Conservation (phyloP, 2,888 invertebrate species). For the Ametastegia equiseti region DNA sequence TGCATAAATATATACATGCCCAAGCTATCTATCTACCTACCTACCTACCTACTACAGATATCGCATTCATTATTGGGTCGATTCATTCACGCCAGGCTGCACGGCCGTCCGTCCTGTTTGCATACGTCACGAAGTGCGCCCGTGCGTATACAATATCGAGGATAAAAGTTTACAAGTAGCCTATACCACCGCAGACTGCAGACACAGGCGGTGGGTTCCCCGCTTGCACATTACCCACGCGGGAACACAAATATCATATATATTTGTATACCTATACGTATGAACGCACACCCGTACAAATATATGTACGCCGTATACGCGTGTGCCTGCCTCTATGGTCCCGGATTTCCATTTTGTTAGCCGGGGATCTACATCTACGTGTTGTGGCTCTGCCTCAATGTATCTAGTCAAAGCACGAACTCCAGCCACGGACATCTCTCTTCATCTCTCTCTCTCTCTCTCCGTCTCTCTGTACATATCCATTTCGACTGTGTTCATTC, state of each 20-base stretch:
- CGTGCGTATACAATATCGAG: slow-evolving; percentile 20
- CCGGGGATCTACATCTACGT: not conserved
- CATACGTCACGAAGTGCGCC: slow-evolving; percentile 19
- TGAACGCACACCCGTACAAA: not conserved
- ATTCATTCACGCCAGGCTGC: slow-evolving; percentile 37
- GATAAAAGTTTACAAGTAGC: not conserved
- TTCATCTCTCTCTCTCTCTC: too few relatives aligned
- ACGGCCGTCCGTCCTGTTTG: slow-evolving; percentile 6
- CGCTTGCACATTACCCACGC: not conserved
- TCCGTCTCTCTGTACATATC: too few relatives aligned
- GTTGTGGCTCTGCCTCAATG: not conserved
- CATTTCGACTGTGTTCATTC: not conserved
- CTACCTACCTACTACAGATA: not conserved
- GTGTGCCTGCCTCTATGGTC: not conserved
- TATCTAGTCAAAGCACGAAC: not conserved
- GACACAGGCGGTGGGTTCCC: not conserved
- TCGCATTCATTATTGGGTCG: slow-evolving; percentile 43
- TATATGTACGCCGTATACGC: not conserved
- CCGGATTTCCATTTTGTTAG: not conserved
- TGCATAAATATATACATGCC: not conserved
- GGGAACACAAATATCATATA: too few relatives aligned
- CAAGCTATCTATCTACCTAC: too few relatives aligned
- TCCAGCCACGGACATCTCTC: not conserved
- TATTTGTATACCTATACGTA: not conserved
- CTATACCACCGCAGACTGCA: slow-evolving; percentile 8